Percentiles rank a stretch among this genome's conserved stretches.
These are phyloP conservation scores for Prinia subflava DNA, from an alignment of 2,113 vertebrate genomes.

Conservation along the genomic window DNA sequence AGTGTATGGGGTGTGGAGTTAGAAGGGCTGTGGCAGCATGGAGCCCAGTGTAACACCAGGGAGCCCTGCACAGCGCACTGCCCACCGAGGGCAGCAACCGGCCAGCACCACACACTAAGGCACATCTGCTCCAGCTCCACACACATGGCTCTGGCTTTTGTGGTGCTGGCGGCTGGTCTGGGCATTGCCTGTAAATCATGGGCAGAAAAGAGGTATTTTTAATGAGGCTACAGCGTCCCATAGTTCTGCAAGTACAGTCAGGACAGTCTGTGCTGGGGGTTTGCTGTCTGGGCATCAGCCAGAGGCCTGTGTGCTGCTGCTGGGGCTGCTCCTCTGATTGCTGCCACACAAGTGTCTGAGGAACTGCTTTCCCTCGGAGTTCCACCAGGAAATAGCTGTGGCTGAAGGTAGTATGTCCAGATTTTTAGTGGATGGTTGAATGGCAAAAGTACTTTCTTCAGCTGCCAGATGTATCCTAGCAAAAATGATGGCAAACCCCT, in stretches of 20 bases:
- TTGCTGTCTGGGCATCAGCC: not conserved
- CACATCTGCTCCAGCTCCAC: rapidly evolving
- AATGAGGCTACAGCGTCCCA: rapidly evolving
- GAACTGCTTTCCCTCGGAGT: not conserved
- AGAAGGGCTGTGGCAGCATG: not conserved
- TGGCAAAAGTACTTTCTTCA: not conserved
- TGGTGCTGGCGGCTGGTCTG: rapidly evolving
- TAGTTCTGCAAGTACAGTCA: not conserved
- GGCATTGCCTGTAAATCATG: rapidly evolving
- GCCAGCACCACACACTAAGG: rapidly evolving
- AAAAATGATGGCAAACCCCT: not conserved
- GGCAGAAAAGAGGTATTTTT: not conserved
- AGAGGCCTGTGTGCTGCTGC: not conserved
- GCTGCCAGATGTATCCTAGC: not conserved
- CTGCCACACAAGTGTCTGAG: not conserved
- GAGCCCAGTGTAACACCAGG: not conserved
- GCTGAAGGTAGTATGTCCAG: not conserved
- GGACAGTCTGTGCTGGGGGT: not conserved
- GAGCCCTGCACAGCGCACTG: rapidly evolving
- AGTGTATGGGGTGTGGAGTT: not conserved
- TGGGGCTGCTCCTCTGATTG: not conserved
- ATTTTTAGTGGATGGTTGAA: not conserved
- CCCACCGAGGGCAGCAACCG: rapidly evolving
- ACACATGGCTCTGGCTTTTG: rapidly evolving
- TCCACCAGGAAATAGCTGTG: not conserved